Conservation (phyloP, 2,113 vertebrate genomes). For the Uria aalge region DNA sequence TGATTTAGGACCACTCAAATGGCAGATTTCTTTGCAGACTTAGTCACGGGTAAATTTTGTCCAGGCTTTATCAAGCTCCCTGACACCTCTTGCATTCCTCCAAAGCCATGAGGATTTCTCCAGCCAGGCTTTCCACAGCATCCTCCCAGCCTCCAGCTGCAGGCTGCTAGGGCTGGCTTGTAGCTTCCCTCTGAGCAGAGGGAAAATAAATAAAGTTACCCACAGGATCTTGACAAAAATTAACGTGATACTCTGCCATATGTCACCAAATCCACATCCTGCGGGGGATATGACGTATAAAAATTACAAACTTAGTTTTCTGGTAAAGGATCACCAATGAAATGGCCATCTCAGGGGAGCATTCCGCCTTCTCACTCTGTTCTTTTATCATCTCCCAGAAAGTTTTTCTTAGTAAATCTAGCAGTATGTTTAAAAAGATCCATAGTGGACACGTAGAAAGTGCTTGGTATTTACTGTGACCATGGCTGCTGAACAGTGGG, state of each 20-base stretch:
- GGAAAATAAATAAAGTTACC: neutral
- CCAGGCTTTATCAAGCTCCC: neutral
- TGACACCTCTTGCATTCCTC: neutral
- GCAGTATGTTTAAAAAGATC: neutral
- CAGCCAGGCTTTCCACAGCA: neutral
- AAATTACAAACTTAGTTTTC: neutral
- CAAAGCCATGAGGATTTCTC: neutral
- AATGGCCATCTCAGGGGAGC: neutral
- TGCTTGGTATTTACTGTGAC: neutral
- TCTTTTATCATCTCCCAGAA: neutral
- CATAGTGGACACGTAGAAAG: neutral
- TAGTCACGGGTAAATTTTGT: neutral
- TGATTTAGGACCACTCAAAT: neutral
- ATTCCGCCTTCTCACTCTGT: neutral
- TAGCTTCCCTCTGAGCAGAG: neutral
- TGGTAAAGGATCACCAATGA: neutral
- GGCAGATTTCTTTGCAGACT: neutral
- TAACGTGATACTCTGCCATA: neutral
- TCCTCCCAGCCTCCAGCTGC: neutral
- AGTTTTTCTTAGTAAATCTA: neutral
- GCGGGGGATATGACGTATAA: accelerated
- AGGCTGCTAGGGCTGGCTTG: neutral
- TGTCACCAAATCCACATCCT: neutral
- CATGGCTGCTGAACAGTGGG: accelerated
- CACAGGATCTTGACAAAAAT: neutral